These are phyloP conservation scores for Thamnophis sirtalis DNA, from an alignment of 2,113 vertebrate genomes.

Conservation along the genomic window DNA sequence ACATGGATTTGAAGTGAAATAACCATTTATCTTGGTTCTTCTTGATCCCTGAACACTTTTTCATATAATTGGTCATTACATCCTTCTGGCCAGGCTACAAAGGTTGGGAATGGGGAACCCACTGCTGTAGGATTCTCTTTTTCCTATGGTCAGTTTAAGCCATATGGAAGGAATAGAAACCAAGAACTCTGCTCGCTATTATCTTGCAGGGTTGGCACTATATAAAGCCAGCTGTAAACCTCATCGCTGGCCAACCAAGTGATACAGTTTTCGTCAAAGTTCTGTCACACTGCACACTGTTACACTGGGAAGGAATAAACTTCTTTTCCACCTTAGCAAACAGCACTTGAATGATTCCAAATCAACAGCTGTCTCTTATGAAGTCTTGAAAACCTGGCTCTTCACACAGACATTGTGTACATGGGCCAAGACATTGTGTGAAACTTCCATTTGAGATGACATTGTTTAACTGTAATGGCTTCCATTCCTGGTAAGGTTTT, in stretches of 20 bases:
- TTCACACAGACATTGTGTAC: not conserved
- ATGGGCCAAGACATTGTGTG: not conserved
- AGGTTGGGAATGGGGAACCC: not conserved
- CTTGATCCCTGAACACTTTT: not conserved
- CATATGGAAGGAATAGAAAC: not conserved
- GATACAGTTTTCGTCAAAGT: not conserved
- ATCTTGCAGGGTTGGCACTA: not conserved
- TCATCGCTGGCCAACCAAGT: not conserved
- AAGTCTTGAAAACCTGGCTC: not conserved
- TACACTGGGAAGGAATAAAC: not conserved
- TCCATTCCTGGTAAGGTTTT: not conserved
- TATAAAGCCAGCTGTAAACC: not conserved
- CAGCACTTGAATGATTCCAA: not conserved
- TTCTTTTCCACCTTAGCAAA: not conserved
- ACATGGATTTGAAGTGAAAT: not conserved
- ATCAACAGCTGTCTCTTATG: not conserved
- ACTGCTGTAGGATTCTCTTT: not conserved
- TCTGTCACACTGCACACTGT: not conserved
- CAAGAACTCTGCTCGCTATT: not conserved
- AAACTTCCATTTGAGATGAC: not conserved
- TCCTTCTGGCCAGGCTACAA: not conserved
- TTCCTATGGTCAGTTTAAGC: not conserved
- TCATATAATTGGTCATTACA: not conserved
- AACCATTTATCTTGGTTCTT: not conserved
- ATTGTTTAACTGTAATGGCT: not conserved